These are phyloP conservation scores for Pseudochirops cupreus DNA, from an alignment of 2,797 vertebrate genomes.

Conservation along the genomic window DNA sequence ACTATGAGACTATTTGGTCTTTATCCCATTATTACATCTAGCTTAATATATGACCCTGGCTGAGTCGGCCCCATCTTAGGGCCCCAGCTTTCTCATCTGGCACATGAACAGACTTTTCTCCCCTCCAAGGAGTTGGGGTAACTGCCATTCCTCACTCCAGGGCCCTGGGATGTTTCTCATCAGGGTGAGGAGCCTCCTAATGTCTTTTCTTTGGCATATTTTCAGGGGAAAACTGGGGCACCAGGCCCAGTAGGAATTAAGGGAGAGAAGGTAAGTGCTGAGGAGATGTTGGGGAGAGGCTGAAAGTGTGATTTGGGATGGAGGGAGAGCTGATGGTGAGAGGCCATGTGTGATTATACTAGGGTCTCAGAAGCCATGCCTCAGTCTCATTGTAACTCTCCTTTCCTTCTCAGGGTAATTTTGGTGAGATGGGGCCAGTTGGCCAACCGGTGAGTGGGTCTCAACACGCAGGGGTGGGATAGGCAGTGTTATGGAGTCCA, in stretches of 20 bases:
- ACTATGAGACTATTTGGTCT: not conserved
- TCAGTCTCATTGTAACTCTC: not conserved
- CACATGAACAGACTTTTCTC: not conserved
- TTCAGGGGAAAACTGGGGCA: constrained; percentile 79
- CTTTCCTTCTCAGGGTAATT: constrained; percentile 82
- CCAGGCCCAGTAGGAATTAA: constrained; percentile 78
- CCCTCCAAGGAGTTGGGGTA: not conserved
- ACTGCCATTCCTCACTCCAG: not conserved
- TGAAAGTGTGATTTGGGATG: constrained; percentile 15
- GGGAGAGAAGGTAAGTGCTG: constrained; percentile 86
- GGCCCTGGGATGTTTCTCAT: not conserved
- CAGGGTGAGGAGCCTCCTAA: accelerated
- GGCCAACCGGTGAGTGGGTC: constrained; percentile 83
- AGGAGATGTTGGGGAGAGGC: not conserved
- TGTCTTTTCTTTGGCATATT: not conserved
- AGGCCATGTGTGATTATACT: not conserved
- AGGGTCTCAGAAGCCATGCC: not conserved
- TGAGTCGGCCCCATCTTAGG: not conserved
- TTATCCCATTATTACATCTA: not conserved
- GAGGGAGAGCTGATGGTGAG: not conserved
- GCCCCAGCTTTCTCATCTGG: not conserved
- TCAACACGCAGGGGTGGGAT: accelerated
- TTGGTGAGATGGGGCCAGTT: constrained; percentile 76
- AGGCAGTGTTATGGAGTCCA: too few species aligned
- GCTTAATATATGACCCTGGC: not conserved